A percentile compares a stretch with the other conserved stretches of the same genome.
Conservation (phyloP, 2,888 invertebrate species). For the Hymenopus coronatus region DNA sequence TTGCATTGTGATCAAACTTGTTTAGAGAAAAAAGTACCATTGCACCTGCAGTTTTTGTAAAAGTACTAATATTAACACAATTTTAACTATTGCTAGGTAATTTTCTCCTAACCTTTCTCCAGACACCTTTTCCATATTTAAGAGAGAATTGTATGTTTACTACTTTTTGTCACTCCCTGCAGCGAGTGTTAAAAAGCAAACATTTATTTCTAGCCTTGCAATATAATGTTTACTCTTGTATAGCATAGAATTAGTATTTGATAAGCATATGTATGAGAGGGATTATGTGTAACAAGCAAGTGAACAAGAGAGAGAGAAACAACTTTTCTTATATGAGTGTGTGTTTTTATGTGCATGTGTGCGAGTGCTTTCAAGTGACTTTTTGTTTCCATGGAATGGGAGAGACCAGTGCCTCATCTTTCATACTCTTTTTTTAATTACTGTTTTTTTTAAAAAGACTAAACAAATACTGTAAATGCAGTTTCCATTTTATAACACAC, state of each 20-base stretch:
- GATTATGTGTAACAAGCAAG: background rate
- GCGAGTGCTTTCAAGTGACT: background rate
- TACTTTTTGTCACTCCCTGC: background rate
- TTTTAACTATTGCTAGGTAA: background rate
- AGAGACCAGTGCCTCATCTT: constrained; percentile 24
- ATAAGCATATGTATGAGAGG: background rate
- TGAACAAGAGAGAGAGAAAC: background rate
- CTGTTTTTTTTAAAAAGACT: background rate
- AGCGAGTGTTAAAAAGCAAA: background rate
- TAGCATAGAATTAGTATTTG: background rate
- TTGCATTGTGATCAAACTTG: background rate
- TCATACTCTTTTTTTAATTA: constrained; percentile 15
- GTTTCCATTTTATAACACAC: background rate
- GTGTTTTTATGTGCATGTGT: background rate
- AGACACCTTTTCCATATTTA: background rate
- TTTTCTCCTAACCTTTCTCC: background rate
- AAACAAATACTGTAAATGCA: background rate
- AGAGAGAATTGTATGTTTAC: background rate
- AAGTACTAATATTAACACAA: background rate
- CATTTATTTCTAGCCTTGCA: background rate
- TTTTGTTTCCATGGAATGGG: constrained; percentile 4
- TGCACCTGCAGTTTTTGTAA: constrained; percentile 27
- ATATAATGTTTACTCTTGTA: background rate
- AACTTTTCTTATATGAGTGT: background rate
- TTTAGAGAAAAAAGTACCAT: constrained; percentile 14